phyloP scores from a whole-genome alignment of 2,113 vertebrate genomes.

The Xenopus tropicalis region UCB_Xtro_10.0 CM004451.2:51724001-51724500 shows the following conservation, averaged over 20 bases:
- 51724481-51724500: too few relatives aligned
- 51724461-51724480: too few relatives aligned
- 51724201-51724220: constrained; percentile 27
- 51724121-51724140: constrained; percentile 6
- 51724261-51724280: constrained; percentile 1
- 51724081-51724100: constrained; percentile 51
- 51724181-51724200: constrained; percentile 9
- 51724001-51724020: neutral
- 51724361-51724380: too few relatives aligned
- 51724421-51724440: too few relatives aligned
- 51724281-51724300: neutral
- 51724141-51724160: constrained; percentile 30
- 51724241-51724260: constrained; percentile 22
- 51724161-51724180: constrained; percentile 18
- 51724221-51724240: constrained; percentile 5
- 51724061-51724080: constrained; percentile 43
- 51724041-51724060: constrained; percentile 31
- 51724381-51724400: too few relatives aligned
- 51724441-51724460: too few relatives aligned
- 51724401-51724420: too few relatives aligned
- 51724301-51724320: too few relatives aligned
- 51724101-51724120: constrained; percentile 48
- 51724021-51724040: constrained; percentile 11
- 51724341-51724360: too few relatives aligned
- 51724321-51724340: too few relatives aligned